Percentiles rank a stretch among this genome's conserved stretches.
Conservation (phyloP, 37 sponge, comb jelly and placozoan species). For the Haliclona indistincta region DNA sequence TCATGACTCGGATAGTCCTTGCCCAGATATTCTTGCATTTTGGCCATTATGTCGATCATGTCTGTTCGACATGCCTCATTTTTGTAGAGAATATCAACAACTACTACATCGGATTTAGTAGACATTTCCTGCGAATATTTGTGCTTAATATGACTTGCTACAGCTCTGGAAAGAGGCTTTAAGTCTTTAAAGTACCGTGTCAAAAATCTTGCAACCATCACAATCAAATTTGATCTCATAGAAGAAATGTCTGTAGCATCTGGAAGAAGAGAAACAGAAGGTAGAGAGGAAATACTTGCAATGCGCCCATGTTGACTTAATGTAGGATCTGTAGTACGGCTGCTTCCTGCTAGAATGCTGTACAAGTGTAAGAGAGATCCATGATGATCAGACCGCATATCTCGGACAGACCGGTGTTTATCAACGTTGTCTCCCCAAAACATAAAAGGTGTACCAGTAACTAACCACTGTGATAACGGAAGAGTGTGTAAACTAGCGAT, state of each 20-base stretch:
- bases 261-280: conserved; percentile 8
- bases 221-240: neutral
- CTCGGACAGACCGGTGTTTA: conserved; percentile 15
- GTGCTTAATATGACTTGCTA: conserved; percentile 18
- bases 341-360: conserved; percentile 22
- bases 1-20: neutral
- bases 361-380: conserved; percentile 19
- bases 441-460: neutral
- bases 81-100: conserved; percentile 30
- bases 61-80: conserved; percentile 28
- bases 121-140: conserved; percentile 28
- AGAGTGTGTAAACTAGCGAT: neutral
- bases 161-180: neutral
- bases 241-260: conserved; percentile 10
- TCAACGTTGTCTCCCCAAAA: conserved; percentile 28
- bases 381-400: conserved; percentile 15
- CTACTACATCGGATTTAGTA: conserved; percentile 3
- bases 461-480: conserved; percentile 13
- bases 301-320: neutral
- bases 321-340: neutral
- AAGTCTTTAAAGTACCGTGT: neutral
- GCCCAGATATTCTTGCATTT: conserved; percentile 30
- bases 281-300: neutral
- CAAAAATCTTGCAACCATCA: neutral
- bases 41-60: conserved; percentile 35